Evolutionary conservation across 2,797 vertebrate genomes (phyloP).

Genomic region (Tympanoctomys barrerae): DNA sequence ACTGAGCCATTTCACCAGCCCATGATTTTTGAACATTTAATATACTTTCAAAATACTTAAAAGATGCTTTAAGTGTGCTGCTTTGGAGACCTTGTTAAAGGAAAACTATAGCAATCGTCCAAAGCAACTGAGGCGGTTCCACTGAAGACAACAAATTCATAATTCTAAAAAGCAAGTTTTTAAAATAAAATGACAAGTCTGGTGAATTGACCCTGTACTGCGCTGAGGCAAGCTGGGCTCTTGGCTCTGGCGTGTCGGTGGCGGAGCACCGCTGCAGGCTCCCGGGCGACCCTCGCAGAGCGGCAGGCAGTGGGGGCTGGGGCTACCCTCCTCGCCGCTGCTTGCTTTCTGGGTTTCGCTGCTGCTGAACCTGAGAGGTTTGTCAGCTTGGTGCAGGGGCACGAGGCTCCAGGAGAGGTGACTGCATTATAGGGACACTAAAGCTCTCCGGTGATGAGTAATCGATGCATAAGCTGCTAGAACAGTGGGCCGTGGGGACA

Average conservation of each 20-base stretch:
- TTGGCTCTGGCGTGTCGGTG: neutral
- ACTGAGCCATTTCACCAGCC: no score
- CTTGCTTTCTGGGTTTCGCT: neutral
- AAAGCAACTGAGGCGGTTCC: neutral
- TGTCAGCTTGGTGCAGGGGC: neutral
- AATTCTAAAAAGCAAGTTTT: neutral
- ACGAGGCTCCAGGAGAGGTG: neutral
- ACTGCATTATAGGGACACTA: neutral
- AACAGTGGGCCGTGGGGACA: neutral
- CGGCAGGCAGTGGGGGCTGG: rapidly evolving
- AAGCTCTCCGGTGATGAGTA: neutral
- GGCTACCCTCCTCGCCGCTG: no score
- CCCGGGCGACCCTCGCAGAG: neutral
- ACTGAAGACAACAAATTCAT: neutral
- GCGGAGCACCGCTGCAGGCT: neutral
- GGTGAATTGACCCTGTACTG: neutral
- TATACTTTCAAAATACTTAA: neutral
- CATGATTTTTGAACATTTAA: slow-evolving; percentile 47
- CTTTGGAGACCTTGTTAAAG: neutral
- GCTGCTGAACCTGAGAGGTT: neutral
- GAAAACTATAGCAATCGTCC: neutral
- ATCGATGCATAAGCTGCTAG: neutral
- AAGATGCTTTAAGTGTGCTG: neutral
- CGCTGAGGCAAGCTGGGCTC: neutral
- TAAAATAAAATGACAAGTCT: neutral